Evolutionary conservation across 2,888 invertebrate genomes (phyloP), one percentile per base, ranked within the genome.

Genomic region (Cistogaster globosa): DNA sequence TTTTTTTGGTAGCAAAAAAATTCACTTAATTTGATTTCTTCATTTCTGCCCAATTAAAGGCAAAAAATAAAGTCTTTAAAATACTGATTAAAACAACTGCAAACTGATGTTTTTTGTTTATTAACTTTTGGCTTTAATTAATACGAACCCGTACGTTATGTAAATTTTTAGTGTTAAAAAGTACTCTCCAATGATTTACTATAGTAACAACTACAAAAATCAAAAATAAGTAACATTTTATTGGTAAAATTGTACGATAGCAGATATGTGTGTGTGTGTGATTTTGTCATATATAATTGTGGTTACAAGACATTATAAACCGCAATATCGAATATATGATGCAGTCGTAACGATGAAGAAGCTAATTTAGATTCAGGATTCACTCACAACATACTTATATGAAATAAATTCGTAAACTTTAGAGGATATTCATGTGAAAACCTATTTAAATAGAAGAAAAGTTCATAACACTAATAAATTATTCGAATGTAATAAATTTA

Each of bases 271-370:
- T n/a, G n/a, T n/a, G n/a, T n/a, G n/a, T n/a, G n/a, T n/a, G 18
- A 26, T 62, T 36, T 60, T 80, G 6, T 32, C 32, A 5, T 32
- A 6, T 32, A 5, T 32, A 8, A 32, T 32, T 32, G 74, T 32
- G 80, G 80, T 68, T 68, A 22, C 9, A 32, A 67, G 60, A 42
- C 74, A 58, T 22, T 53, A 80, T 74, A 2, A 26, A 26, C 26
- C 26, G 26, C 26, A 26, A 42, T 18, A 67, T 51, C 9, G 67
- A 79, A 78, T 79, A 76, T 71, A 71, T 80, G 80, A n/a, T 71
- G 71, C 18, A 80, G 18, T 45, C 65, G 67, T 80, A 80, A 71
- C 62, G 42, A 63, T 51, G 36, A 53, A 65, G n/a, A 45, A 76
- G 18, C 42, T 8, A 82, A 76, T 71, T 71, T 71, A 71, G 60